A percentile compares a stretch with the other conserved stretches of the same genome.
phyloP scores from a whole-genome alignment of 2,888 invertebrate species.

The Zhuqinia jingwanae region DNA sequence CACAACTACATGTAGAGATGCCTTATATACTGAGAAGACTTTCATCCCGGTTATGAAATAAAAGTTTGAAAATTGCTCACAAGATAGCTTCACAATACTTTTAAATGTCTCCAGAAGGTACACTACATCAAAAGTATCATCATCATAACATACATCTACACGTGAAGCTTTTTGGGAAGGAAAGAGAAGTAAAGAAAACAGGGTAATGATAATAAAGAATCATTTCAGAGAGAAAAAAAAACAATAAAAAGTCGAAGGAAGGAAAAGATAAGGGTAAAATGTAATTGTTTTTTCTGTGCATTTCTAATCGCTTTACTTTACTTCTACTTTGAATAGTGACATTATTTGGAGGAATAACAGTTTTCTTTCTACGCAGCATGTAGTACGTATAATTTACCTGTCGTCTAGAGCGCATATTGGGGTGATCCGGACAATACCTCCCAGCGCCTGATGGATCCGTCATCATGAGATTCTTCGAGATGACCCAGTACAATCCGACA shows the following conservation, averaged over 20 bases:
- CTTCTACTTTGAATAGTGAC: no score
- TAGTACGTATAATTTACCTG: constrained; percentile 78
- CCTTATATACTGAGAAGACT: background rate
- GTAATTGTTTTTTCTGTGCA: no score
- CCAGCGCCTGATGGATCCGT: constrained; percentile 84
- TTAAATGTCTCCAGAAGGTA: constrained; percentile 20
- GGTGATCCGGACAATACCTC: constrained; percentile 78
- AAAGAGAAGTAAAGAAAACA: background rate
- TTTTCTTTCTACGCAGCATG: background rate
- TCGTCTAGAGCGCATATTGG: constrained; percentile 79
- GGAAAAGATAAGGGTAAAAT: no score
- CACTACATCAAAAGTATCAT: background rate
- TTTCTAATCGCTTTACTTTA: no score
- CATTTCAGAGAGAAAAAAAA: background rate
- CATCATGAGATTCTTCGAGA: constrained; percentile 92
- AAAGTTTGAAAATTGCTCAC: constrained; percentile 19
- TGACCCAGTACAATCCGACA: constrained; percentile 90
- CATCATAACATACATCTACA: background rate
- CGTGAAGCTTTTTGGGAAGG: no score
- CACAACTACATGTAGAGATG: background rate
- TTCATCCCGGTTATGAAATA: background rate
- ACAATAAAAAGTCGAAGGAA: background rate
- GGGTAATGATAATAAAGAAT: constrained; percentile 2
- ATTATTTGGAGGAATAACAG: no score
- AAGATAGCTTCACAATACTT: background rate